Conservation (phyloP, 2,797 vertebrate genomes). For the Oreortyx pictus region DNA sequence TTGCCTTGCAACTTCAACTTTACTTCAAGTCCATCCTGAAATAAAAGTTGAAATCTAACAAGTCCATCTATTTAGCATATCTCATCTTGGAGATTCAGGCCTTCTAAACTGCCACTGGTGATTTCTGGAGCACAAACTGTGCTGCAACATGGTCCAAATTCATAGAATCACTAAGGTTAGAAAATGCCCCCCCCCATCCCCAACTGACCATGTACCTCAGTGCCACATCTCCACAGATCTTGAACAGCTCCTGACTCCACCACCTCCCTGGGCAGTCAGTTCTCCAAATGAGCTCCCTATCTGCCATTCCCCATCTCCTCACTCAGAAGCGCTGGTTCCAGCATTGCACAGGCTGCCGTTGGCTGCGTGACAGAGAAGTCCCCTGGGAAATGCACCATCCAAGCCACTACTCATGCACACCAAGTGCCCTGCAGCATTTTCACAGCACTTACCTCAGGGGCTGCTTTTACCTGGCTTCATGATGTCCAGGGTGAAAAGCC, state of each 20-base stretch:
- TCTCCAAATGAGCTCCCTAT: background rate
- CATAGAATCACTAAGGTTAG: too few species aligned
- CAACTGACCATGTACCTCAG: too few species aligned
- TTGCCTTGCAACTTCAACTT: background rate
- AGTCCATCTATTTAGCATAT: background rate
- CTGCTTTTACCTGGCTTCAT: background rate
- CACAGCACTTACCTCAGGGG: fast-evolving
- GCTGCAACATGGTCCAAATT: background rate
- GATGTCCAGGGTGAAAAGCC: background rate
- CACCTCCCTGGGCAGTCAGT: too few species aligned
- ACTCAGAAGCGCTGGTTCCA: background rate
- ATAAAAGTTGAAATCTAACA: background rate
- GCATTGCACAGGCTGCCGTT: background rate
- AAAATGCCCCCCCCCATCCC: too few species aligned
- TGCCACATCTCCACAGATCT: too few species aligned
- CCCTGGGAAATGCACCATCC: background rate
- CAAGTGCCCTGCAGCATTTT: background rate
- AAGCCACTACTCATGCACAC: background rate
- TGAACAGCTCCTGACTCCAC: too few species aligned
- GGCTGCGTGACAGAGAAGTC: background rate
- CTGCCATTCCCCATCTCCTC: background rate
- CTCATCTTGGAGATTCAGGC: background rate
- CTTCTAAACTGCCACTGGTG: background rate
- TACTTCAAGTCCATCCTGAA: background rate
- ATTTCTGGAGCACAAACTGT: background rate